phyloP scores from a whole-genome alignment of 2,888 invertebrate species.

The Drosophila quinaria region DNA sequence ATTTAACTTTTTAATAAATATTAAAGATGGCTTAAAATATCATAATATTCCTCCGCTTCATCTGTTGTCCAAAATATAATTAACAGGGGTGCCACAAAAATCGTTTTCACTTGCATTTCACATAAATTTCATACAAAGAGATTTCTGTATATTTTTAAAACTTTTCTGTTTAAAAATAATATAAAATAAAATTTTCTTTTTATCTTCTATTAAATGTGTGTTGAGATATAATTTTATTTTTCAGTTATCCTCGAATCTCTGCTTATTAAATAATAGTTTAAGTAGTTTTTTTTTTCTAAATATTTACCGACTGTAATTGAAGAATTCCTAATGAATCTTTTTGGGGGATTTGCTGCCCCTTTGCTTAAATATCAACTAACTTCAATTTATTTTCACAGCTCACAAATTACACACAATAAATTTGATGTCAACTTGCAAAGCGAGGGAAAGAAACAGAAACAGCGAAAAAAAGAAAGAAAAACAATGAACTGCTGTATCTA shows the following conservation, averaged over 20 bases:
- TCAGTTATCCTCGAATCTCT: neutral
- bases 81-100: too few species aligned
- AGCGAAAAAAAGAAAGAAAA: conserved; percentile 13
- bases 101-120: too few species aligned
- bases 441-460: conserved; percentile 10
- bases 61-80: neutral
- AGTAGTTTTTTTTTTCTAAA: neutral
- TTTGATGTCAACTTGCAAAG: conserved; percentile 66
- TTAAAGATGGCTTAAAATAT: neutral
- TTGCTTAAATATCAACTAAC: conserved; percentile 23
- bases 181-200: too few species aligned
- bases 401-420: conserved; percentile 71
- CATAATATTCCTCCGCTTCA: neutral
- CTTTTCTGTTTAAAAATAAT: too few species aligned
- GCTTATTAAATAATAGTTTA: neutral
- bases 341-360: neutral
- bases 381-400: conserved; percentile 65
- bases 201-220: neutral
- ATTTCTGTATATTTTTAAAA: too few species aligned
- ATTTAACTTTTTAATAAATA: neutral
- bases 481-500: conserved; percentile 68
- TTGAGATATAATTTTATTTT: neutral
- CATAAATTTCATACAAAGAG: too few species aligned
- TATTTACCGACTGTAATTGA: neutral
- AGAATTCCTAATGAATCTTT: neutral